Percentiles rank a stretch among this genome's conserved stretches.
Conservation (phyloP, 2,797 vertebrate genomes). For the Diplodus puntazzo region DNA sequence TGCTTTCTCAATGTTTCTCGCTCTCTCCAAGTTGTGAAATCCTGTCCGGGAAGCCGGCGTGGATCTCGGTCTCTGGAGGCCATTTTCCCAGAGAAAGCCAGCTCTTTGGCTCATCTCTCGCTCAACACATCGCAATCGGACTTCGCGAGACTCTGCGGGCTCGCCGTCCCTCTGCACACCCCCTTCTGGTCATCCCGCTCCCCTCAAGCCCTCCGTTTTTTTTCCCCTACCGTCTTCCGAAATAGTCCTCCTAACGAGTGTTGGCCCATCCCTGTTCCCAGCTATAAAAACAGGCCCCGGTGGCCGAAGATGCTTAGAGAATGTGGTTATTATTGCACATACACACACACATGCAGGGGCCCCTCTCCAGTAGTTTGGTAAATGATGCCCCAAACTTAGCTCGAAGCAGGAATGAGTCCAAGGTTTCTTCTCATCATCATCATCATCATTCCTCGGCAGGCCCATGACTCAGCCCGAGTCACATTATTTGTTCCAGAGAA, state of each 20-base stretch:
- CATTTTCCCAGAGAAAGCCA: slow-evolving; percentile 57
- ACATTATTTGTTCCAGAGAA: slow-evolving; percentile 90
- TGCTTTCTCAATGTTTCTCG: slow-evolving; percentile 39
- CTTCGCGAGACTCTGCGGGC: slow-evolving; percentile 47
- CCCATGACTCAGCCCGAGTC: slow-evolving; percentile 86
- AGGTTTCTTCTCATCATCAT: slow-evolving; percentile 86
- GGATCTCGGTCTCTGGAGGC: slow-evolving; percentile 51
- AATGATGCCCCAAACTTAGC: slow-evolving; percentile 89
- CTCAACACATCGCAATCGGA: slow-evolving; percentile 46
- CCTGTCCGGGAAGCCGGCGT: slow-evolving; percentile 48
- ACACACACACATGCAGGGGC: slow-evolving; percentile 73
- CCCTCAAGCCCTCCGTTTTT: slow-evolving; percentile 55
- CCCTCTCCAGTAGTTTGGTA: slow-evolving; percentile 86
- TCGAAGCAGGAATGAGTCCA: slow-evolving; percentile 81
- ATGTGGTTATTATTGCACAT: slow-evolving; percentile 88
- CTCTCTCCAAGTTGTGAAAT: slow-evolving; percentile 68
- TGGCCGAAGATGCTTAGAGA: slow-evolving; percentile 87
- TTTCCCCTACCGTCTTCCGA: slow-evolving; percentile 77
- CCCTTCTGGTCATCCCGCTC: slow-evolving; percentile 73
- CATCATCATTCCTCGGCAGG: slow-evolving; percentile 85
- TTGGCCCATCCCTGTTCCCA: slow-evolving; percentile 85
- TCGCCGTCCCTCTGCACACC: slow-evolving; percentile 60
- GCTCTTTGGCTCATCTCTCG: slow-evolving; percentile 61
- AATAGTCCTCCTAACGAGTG: slow-evolving; percentile 84
- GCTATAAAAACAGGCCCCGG: slow-evolving; percentile 88